Evolutionary conservation across 2,797 vertebrate genomes (phyloP), one percentile per base, ranked within the genome.

Genomic region (Dendrocincla tyrannina): DNA sequence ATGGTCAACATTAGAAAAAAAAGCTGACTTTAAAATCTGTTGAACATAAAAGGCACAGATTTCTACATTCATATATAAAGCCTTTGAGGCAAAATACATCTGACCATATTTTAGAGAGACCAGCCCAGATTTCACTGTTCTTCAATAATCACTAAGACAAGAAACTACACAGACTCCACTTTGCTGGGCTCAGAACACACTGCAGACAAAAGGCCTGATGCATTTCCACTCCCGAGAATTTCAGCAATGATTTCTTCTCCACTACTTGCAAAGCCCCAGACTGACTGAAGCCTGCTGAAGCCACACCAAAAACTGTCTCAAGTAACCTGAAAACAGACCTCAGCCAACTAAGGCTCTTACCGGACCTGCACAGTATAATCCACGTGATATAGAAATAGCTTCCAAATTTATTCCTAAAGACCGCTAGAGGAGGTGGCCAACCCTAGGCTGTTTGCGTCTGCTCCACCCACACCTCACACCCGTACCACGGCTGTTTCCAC

Each of bases 311-410:
- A 56, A 11, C 8, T 17, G 15, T 0, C 1, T 20, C 4, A 62
- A 76, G 33, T 2, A 8, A 50, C 17, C 0, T 22, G 39, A 50
- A 72, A 77, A 35, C 27, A n/a, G 22, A 25, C 2, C 8, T n/a
- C 66, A 25, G 52, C 5, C 64, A 44, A 15, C 4, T 33, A 27
- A 44, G 6, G 47, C 5, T 78, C n/a, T 33, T 4, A 23, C 25
- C n/a, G 58, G 11, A 5, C 3, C 14, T 13, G n/a, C 53, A 58
- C 7, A 5, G 0, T 2, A 33, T 24, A 33, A 22, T 2, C 6
- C 42, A 23, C n/a, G 5, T 0, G 7, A 50, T 0, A 30, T 0
- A 4, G 39, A 32, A 50, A 41, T 0, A 73, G 19, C 3, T 66
- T 66, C 28, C n/a, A 33, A 11, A 33, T 67, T 13, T 24, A 28